Evolutionary conservation across 2,797 vertebrate species (phyloP).

Genomic region (Allobates femoralis): DNA sequence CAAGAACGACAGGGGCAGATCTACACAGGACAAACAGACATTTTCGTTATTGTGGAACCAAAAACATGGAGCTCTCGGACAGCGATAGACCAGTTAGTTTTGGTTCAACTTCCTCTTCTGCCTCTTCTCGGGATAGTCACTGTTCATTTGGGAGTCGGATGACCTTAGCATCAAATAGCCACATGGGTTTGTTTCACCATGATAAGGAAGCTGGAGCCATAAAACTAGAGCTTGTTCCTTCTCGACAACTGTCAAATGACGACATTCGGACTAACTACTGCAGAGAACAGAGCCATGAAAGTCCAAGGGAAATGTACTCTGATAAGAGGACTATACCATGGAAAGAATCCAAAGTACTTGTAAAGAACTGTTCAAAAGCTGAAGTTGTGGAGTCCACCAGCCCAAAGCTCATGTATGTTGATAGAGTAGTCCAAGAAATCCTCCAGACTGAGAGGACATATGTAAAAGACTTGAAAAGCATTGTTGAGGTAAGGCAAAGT

Average conservation of each 20-base stretch:
- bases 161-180: slow-evolving; percentile 85
- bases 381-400: slow-evolving; percentile 73
- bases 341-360: slow-evolving; percentile 68
- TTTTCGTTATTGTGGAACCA: slow-evolving; percentile 77
- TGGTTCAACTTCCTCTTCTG: slow-evolving; percentile 94
- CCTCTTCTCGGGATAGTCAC: slow-evolving; percentile 95
- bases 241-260: slow-evolving; percentile 76
- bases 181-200: slow-evolving; percentile 78
- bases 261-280: slow-evolving; percentile 66
- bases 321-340: slow-evolving; percentile 68
- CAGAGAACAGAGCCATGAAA: slow-evolving; percentile 45
- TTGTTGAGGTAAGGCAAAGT: slow-evolving; percentile 86
- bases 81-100: slow-evolving; percentile 94
- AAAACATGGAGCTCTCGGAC: slow-evolving; percentile 91
- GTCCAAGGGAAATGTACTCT: slow-evolving; percentile 57
- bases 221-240: slow-evolving; percentile 88
- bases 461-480: slow-evolving; percentile 92
- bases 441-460: slow-evolving; percentile 95
- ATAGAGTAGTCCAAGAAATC: slow-evolving; percentile 96
- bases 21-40: slow-evolving; percentile 72
- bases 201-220: slow-evolving; percentile 91
- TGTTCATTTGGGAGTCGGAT: slow-evolving; percentile 92
- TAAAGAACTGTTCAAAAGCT: slow-evolving; percentile 68
- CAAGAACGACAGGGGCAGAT: slow-evolving; percentile 74
- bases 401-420: slow-evolving; percentile 91